Evolutionary conservation across 2,113 vertebrate genomes (phyloP), one percentile per base, ranked within the genome.

Genomic region (Lamprologus callipterus): DNA sequence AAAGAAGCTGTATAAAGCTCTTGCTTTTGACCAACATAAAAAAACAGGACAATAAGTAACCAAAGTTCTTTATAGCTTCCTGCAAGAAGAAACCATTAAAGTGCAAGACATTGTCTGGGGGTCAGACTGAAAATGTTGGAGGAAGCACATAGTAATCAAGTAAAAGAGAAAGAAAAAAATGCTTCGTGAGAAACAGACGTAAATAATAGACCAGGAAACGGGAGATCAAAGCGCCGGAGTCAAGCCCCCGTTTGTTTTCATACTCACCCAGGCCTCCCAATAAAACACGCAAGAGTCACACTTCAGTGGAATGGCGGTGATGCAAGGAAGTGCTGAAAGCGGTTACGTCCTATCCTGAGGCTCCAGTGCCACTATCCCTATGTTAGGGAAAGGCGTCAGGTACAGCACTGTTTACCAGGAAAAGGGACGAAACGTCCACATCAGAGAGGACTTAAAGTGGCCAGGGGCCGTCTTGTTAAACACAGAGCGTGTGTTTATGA

Each of bases 181-280:
- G 80, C 90, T 96, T 92, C 95, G 96, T 97, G 96, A 96, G 95
- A 97, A 97, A 96, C 95, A 84, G 94, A 95, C 94, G 94, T 96
- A 96, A 96, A 97, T 97, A 97, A 96, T 94, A 88, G 90, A 84
- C 85, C 95, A 97, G 96, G 96, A 97, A 97, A 95, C n/a, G 40
- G 84, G 87, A 96, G 95, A 97, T 97, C 96, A 97, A 97, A 97
- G 96, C 84, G 49, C 54, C 84, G 14, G 84, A 95, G 94, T 89
- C 81, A 73, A 94, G 91, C 90, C 93, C 91, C 93, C 86, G 95
- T 96, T 96, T 97, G 96, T 97, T 97, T 96, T 96, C 91, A 91
- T 95, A 91, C 93, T 94, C 93, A 89, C 91, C 91, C 95, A 83
- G 93, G 90, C 91, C 94, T 94, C 79, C 89, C 94, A 95, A 96